phyloP scores from a whole-genome alignment of 2,113 vertebrate species.

The Cervus canadensis region DNA sequence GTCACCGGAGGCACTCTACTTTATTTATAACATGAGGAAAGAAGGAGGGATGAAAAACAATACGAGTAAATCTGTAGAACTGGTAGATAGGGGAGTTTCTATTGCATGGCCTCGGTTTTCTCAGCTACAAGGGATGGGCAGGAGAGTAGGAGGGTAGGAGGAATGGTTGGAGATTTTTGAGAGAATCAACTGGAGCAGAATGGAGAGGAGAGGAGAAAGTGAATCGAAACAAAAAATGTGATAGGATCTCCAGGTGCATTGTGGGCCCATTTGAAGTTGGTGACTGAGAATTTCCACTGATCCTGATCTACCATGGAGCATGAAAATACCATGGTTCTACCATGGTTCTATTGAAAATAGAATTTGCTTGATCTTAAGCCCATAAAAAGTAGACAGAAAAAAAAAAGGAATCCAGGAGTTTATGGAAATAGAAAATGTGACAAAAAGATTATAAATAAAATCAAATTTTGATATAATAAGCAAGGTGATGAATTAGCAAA shows the following conservation, averaged over 20 bases:
- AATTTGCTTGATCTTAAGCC: neutral
- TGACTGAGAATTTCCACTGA: neutral
- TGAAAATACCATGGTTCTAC: too few species aligned
- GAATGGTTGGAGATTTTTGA: neutral
- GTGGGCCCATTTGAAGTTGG: neutral
- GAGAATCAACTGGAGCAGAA: neutral
- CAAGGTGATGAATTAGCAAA: neutral
- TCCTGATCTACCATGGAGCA: neutral
- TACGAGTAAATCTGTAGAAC: neutral
- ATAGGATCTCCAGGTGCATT: neutral
- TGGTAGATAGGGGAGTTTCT: neutral
- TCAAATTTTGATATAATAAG: neutral
- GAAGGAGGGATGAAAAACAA: neutral
- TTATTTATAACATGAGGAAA: neutral
- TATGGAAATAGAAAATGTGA: neutral
- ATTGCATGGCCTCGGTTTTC: neutral
- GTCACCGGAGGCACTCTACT: accelerated
- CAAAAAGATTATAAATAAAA: neutral
- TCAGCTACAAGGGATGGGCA: neutral
- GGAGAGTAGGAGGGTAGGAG: neutral
- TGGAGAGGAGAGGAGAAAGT: neutral
- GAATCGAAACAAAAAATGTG: neutral
- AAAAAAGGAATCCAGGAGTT: neutral
- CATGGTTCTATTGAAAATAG: neutral
- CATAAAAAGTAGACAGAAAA: neutral